phyloP scores from a whole-genome alignment of 2,888 invertebrate species.

The Nymphalis c-album region DNA sequence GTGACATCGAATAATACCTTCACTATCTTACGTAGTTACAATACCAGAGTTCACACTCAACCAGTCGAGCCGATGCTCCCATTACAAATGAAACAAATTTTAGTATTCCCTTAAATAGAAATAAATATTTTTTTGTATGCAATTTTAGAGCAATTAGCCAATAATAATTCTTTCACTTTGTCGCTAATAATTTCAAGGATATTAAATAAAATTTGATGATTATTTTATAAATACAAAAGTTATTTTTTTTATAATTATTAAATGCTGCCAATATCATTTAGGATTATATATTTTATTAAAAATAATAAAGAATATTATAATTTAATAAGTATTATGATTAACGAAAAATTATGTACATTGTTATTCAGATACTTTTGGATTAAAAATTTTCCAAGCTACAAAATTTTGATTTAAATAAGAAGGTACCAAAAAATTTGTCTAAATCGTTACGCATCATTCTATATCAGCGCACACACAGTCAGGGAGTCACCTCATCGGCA shows the following conservation, averaged over 20 bases:
- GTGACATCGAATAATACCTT: background rate
- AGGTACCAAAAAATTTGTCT: background rate
- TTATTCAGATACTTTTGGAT: no score
- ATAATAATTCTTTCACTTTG: no score
- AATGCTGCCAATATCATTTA: background rate
- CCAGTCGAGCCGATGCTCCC: no score
- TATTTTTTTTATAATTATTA: slow-evolving; percentile 1
- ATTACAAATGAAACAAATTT: no score
- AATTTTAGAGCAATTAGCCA: no score
- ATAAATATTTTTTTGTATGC: no score
- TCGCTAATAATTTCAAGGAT: no score
- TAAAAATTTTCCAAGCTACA: background rate
- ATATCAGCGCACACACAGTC: background rate
- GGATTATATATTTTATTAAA: background rate
- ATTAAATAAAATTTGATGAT: no score
- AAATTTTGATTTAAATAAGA: background rate
- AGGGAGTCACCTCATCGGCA: slow-evolving; percentile 17
- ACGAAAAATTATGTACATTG: background rate
- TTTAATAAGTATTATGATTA: background rate
- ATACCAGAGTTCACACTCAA: background rate
- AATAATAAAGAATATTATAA: background rate
- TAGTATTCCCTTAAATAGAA: no score
- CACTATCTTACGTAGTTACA: background rate
- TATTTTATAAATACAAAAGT: background rate
- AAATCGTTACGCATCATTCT: background rate